These are phyloP conservation scores for Lophura swinhoii DNA, from an alignment of 2,797 vertebrate species.

Conservation along the genomic window DNA sequence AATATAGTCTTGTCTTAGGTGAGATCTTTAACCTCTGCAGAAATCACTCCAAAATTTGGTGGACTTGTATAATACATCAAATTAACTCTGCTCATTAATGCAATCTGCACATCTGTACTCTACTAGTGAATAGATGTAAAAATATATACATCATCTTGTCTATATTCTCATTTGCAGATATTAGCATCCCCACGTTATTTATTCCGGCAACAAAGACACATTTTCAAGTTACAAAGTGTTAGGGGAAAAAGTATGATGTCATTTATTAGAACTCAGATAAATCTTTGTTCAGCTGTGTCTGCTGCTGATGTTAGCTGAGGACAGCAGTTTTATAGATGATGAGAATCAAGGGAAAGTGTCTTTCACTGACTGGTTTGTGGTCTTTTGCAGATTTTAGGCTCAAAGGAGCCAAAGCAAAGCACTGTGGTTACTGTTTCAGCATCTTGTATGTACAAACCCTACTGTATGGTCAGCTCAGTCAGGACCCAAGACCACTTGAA, in stretches of 20 bases:
- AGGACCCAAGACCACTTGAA: not conserved
- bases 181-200: not conserved
- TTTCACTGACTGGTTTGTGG: not conserved
- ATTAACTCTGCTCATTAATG: not conserved
- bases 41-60: not conserved
- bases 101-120: not conserved
- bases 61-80: not conserved
- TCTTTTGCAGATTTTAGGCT: not conserved
- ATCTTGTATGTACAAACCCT: fast-evolving
- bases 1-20: not conserved
- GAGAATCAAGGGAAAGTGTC: not conserved
- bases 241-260: not conserved
- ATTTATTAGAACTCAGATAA: not conserved
- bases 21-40: not conserved
- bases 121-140: not conserved
- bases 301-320: not conserved
- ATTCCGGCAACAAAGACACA: not conserved
- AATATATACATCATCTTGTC: not conserved
- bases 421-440: not conserved
- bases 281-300: not conserved
- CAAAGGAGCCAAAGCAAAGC: not conserved
- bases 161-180: not conserved
- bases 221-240: not conserved
- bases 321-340: not conserved
- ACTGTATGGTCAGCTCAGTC: not conserved